phyloP scores from a whole-genome alignment of 2,113 vertebrate genomes.

The Ceuthmochares aereus region DNA sequence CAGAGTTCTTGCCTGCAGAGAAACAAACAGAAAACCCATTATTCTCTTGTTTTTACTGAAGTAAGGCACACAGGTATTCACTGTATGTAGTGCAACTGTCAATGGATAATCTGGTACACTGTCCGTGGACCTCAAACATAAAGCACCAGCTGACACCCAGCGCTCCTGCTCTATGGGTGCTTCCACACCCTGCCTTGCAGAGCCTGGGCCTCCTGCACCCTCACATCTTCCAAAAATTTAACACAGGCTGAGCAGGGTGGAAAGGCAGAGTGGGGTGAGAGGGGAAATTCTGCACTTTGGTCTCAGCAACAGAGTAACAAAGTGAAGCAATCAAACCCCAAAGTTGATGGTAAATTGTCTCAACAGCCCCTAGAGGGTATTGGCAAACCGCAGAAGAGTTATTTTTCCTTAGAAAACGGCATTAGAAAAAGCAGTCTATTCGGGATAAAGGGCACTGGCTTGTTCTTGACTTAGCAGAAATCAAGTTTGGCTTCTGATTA shows the following conservation, averaged over 20 bases:
- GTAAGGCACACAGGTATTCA: rapidly evolving
- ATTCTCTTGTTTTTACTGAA: background rate
- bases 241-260: background rate
- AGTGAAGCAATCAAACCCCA: conserved; percentile 44
- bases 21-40: background rate
- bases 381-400: conserved; percentile 20
- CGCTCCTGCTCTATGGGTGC: background rate
- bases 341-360: conserved; percentile 8
- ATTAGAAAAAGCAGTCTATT: background rate
- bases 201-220: background rate
- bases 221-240: background rate
- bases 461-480: conserved; percentile 15
- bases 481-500: conserved; percentile 10
- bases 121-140: rapidly evolving
- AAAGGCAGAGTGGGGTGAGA: background rate
- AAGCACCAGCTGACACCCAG: background rate
- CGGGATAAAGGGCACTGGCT: conserved; percentile 25
- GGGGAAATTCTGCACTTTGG: conserved; percentile 9
- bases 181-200: background rate
- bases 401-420: conserved; percentile 45
- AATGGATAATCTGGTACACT: background rate
- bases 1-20: conserved; percentile 18
- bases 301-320: background rate
- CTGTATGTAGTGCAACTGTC: too few relatives aligned
- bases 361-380: conserved; percentile 24